Conservation (phyloP, 2,888 invertebrate genomes). For the Lepidocyrtinus sp. region DNA sequence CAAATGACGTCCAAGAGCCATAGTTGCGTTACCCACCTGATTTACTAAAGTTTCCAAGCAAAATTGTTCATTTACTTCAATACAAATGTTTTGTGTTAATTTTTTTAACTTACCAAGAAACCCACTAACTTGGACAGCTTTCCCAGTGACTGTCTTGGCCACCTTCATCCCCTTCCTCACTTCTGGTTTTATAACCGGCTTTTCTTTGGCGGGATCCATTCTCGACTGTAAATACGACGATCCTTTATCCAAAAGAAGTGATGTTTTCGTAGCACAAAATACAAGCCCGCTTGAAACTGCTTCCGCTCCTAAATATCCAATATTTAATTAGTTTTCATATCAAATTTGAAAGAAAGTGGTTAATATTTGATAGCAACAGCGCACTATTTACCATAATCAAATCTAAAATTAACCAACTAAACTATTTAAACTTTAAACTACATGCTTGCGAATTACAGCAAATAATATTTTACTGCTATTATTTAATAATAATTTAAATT, state of each 20-base stretch:
- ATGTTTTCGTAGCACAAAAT: slow-evolving; percentile 79
- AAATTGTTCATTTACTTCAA: no score
- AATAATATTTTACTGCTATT: no score
- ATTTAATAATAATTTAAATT: no score
- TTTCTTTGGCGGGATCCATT: slow-evolving; percentile 74
- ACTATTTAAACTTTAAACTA: no score
- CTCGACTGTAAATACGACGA: slow-evolving; percentile 78
- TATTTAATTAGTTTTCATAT: no score
- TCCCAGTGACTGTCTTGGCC: slow-evolving; percentile 79
- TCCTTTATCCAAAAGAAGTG: slow-evolving; percentile 76
- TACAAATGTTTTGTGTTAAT: no score
- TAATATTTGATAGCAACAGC: no score
- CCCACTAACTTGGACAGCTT: slow-evolving; percentile 80
- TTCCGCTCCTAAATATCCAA: slow-evolving; percentile 76
- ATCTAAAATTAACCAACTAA: no score
- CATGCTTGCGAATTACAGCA: no score
- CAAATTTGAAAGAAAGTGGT: no score
- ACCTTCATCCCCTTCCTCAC: slow-evolving; percentile 77
- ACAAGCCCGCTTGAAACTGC: slow-evolving; percentile 80
- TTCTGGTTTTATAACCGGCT: slow-evolving; percentile 74
- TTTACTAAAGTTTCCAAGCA: slow-evolving; percentile 72
- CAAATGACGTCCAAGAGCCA: slow-evolving; percentile 78
- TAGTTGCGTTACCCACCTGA: slow-evolving; percentile 79
- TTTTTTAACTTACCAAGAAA: slow-evolving; percentile 76
- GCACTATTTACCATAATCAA: no score